These are phyloP conservation scores for Erethizon dorsatum DNA, from an alignment of 2,797 vertebrate species.

Conservation along the genomic window DNA sequence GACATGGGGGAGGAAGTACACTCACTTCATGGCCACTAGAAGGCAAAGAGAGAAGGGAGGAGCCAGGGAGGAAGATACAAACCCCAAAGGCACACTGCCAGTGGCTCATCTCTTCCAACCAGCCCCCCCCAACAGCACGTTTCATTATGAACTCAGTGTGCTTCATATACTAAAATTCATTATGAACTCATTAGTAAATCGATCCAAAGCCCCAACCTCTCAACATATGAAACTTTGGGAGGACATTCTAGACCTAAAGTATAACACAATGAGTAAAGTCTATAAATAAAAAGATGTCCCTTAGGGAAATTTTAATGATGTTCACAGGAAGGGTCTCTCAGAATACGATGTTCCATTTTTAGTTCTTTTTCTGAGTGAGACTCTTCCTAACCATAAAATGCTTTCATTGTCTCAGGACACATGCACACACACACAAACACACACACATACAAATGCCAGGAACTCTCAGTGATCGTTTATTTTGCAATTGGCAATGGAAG, in stretches of 20 bases:
- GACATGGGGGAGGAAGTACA: not conserved
- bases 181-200: not conserved
- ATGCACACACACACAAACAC: not conserved
- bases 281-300: not conserved
- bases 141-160: not conserved
- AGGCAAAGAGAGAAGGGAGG: not conserved
- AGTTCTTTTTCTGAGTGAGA: not conserved
- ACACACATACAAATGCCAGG: not conserved
- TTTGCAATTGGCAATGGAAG: not conserved
- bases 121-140: not conserved
- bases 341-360: not conserved
- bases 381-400: not conserved
- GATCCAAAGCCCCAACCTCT: not conserved
- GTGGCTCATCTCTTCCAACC: not conserved
- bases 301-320: not conserved
- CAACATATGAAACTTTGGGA: not conserved
- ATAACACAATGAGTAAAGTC: not conserved
- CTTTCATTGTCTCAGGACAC: not conserved
- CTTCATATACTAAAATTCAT: not conserved
- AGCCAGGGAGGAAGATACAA: not conserved
- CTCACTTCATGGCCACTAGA: not conserved
- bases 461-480: not conserved
- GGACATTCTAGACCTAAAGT: not conserved
- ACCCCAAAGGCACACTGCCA: not conserved
- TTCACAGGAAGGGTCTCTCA: not conserved